A percentile compares a stretch with the other conserved stretches of the same genome.
These are phyloP conservation scores for Aspidiotus destructor DNA, from an alignment of 2,888 invertebrate genomes.

Conservation along the genomic window DNA sequence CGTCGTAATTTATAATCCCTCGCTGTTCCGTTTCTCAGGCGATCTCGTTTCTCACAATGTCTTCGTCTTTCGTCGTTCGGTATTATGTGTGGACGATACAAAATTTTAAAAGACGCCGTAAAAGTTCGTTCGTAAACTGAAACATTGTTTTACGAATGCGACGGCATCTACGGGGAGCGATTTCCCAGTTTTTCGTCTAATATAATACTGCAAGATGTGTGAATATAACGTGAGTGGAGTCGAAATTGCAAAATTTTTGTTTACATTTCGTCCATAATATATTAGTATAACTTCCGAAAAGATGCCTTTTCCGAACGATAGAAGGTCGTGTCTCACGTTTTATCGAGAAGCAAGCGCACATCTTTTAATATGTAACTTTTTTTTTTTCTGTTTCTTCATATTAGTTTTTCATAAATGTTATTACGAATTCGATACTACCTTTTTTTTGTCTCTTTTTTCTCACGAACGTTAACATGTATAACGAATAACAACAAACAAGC, in stretches of 20 bases:
- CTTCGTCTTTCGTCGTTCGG: conserved; percentile 9
- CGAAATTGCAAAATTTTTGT: conserved; percentile 33
- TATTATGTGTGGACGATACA: conserved; percentile 32
- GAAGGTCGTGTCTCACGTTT: conserved; percentile 29
- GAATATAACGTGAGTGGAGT: conserved; percentile 33
- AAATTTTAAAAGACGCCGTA: conserved; percentile 33
- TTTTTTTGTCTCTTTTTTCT: conserved; percentile 6
- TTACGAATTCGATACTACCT: conserved; percentile 2
- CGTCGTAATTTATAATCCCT: conserved; percentile 7
- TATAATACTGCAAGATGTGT: conserved; percentile 32
- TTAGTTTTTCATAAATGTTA: not conserved
- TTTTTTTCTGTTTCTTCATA: conserved; percentile 8
- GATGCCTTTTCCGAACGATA: conserved; percentile 15
- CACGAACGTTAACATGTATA: conserved; percentile 7
- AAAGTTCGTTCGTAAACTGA: conserved; percentile 30
- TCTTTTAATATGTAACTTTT: conserved; percentile 32
- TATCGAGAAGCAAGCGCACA: conserved; percentile 31
- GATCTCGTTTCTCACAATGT: not conserved
- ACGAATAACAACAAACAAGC: conserved; percentile 13
- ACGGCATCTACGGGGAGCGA: conserved; percentile 31
- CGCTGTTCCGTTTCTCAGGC: conserved; percentile 2
- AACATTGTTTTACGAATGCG: conserved; percentile 31
- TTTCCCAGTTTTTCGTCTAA: conserved; percentile 32
- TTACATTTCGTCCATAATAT: conserved; percentile 33
- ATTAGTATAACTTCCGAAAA: conserved; percentile 33